A percentile compares a stretch with the other conserved stretches of the same genome.
These are phyloP conservation scores for Hedychridium roseum DNA, from an alignment of 2,888 invertebrate species.

Conservation along the genomic window DNA sequence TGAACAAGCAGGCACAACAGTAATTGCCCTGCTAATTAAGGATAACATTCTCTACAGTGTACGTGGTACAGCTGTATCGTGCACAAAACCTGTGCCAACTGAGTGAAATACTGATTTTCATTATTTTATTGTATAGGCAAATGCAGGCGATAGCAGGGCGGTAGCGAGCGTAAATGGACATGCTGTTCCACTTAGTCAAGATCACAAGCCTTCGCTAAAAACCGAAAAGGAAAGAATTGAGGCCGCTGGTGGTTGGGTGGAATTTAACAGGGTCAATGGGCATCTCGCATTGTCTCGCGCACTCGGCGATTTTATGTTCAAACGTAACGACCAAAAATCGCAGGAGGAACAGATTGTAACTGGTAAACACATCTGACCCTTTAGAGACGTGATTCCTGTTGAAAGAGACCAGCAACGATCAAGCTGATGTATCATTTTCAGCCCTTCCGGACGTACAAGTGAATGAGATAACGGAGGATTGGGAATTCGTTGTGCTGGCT, in stretches of 20 bases:
- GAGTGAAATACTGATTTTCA: neutral
- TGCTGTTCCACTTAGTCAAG: conserved; percentile 77
- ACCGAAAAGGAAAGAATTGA: conserved; percentile 87
- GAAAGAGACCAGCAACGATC: no score
- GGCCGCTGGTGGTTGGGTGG: conserved; percentile 97
- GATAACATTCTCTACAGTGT: conserved; percentile 87
- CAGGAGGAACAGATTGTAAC: conserved; percentile 97
- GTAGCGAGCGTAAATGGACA: conserved; percentile 87
- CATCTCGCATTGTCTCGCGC: conserved; percentile 96
- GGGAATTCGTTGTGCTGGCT: conserved; percentile 96
- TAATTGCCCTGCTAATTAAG: conserved; percentile 85
- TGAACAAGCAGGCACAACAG: conserved; percentile 95
- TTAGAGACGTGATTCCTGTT: no score
- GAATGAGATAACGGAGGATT: conserved; percentile 82
- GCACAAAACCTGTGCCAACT: neutral
- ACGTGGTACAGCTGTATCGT: conserved; percentile 44
- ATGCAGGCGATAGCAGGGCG: conserved; percentile 96
- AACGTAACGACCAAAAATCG: conserved; percentile 83
- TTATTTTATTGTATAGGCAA: conserved; percentile 71
- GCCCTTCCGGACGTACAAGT: conserved; percentile 93
- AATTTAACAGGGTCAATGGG: conserved; percentile 97
- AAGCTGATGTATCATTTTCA: no score
- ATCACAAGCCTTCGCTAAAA: conserved; percentile 95
- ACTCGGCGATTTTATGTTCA: conserved; percentile 96
- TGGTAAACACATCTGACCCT: no score